Evolutionary conservation across 2,888 invertebrate species (phyloP).

Genomic region (Drosophila incognita): DNA sequence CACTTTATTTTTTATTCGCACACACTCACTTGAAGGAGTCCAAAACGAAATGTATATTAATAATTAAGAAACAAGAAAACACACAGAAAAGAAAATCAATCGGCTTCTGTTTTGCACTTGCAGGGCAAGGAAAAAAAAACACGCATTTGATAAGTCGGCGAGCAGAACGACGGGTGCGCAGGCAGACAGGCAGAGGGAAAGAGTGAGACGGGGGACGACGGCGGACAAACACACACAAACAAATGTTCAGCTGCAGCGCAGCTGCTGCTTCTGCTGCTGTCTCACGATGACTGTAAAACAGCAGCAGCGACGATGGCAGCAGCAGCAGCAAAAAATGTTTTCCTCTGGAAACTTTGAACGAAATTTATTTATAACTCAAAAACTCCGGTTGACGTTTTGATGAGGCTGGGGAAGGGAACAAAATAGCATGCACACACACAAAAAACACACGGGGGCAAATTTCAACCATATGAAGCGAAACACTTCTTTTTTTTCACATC

Average conservation of each 20-base stretch:
- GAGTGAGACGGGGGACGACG: slow-evolving; percentile 2
- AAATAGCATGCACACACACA: slow-evolving; percentile 42
- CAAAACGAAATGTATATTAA: slow-evolving; percentile 48
- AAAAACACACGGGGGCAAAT: slow-evolving; percentile 73
- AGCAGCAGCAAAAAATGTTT: slow-evolving; percentile 58
- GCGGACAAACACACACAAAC: slow-evolving; percentile 54
- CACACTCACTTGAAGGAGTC: slow-evolving; percentile 53
- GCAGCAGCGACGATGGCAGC: slow-evolving; percentile 34
- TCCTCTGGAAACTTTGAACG: slow-evolving; percentile 73
- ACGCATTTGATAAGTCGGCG: slow-evolving; percentile 61
- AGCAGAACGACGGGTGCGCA: slow-evolving; percentile 17
- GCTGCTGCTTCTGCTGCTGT: slow-evolving; percentile 64
- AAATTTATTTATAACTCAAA: slow-evolving; percentile 81
- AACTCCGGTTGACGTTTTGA: slow-evolving; percentile 73
- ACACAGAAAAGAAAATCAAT: slow-evolving; percentile 68
- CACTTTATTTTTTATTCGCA: slow-evolving; percentile 6
- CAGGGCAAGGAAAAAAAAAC: slow-evolving; percentile 61
- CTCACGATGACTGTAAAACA: slow-evolving; percentile 67
- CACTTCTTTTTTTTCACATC: slow-evolving; percentile 72
- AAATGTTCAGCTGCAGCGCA: slow-evolving; percentile 66
- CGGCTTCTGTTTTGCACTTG: slow-evolving; percentile 75
- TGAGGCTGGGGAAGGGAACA: slow-evolving; percentile 31
- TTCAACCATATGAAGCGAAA: slow-evolving; percentile 75
- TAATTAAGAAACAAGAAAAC: slow-evolving; percentile 22
- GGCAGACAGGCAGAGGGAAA: slow-evolving; percentile 5